These are phyloP conservation scores for Lasioglossum marginatum DNA, from an alignment of 2,888 invertebrate species.

Conservation along the genomic window DNA sequence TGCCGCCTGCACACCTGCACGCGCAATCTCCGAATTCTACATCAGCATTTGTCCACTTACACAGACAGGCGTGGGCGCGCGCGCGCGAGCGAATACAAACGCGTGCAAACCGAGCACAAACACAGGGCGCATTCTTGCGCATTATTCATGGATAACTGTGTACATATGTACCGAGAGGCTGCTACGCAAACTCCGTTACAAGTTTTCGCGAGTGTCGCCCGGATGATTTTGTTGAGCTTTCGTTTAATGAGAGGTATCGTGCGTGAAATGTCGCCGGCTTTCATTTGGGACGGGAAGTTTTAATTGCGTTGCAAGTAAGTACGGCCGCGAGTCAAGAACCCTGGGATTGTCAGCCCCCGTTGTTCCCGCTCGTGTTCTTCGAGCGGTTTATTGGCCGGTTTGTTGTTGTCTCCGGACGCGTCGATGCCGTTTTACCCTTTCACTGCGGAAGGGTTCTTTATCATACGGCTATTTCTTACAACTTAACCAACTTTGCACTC, in stretches of 20 bases:
- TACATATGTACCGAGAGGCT: constrained; percentile 35
- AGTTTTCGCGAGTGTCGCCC: constrained; percentile 19
- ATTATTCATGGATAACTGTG: constrained; percentile 48
- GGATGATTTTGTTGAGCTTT: constrained; percentile 24
- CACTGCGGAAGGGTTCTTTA: neutral
- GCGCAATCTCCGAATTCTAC: neutral
- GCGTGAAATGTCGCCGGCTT: constrained; percentile 1
- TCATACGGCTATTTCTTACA: neutral
- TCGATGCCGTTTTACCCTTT: neutral
- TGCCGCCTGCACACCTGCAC: neutral
- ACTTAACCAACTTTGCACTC: too few species aligned
- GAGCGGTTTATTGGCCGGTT: neutral
- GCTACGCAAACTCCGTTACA: constrained; percentile 31
- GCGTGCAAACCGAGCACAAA: constrained; percentile 25
- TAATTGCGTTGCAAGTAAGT: constrained; percentile 10
- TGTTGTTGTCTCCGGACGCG: neutral
- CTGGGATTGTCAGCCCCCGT: neutral
- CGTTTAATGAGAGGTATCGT: constrained; percentile 22
- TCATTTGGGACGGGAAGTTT: neutral
- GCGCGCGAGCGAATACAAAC: neutral
- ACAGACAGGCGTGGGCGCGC: neutral
- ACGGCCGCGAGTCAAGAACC: neutral
- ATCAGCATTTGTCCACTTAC: constrained; percentile 1
- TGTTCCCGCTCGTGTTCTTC: neutral
- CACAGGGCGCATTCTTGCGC: constrained; percentile 42